Evolutionary conservation across 2,113 vertebrate species (phyloP).

Genomic region (Petaurus breviceps): DNA sequence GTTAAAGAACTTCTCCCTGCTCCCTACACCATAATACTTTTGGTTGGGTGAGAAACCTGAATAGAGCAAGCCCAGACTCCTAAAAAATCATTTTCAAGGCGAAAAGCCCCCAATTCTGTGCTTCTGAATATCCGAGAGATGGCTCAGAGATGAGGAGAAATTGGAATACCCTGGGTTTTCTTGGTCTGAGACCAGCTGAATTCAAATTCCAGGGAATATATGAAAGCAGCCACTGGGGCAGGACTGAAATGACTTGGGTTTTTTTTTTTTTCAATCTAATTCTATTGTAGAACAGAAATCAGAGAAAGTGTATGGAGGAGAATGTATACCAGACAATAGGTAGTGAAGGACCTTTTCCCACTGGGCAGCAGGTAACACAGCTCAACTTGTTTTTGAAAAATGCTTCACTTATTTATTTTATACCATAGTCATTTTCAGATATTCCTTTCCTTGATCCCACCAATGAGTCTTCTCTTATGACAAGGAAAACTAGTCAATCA

Average conservation of each 20-base stretch:
- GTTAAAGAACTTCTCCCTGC: too few relatives aligned
- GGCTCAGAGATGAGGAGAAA: neutral
- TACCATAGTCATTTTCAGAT: neutral
- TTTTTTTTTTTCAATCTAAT: neutral
- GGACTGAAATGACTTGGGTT: neutral
- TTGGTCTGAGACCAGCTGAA: neutral
- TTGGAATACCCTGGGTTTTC: neutral
- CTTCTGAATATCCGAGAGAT: too few relatives aligned
- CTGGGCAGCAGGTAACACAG: neutral
- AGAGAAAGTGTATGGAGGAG: too few relatives aligned
- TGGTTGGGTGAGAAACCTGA: too few relatives aligned
- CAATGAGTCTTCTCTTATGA: neutral
- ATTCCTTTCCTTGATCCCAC: neutral
- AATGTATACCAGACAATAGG: too few relatives aligned
- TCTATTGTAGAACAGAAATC: too few relatives aligned
- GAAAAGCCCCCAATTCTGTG: too few relatives aligned
- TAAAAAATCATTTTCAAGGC: too few relatives aligned
- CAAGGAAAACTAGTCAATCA: neutral
- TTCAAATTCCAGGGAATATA: neutral
- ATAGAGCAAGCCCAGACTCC: too few relatives aligned
- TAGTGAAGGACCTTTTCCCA: too few relatives aligned
- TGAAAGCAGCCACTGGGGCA: neutral
- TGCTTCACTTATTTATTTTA: neutral
- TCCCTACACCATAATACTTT: too few relatives aligned
- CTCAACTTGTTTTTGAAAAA: neutral